Evolutionary conservation across 1,140 invertebrate genomes (phyloP), one percentile per base, ranked within the genome.

Genomic region (Apocrypta bakeri): DNA sequence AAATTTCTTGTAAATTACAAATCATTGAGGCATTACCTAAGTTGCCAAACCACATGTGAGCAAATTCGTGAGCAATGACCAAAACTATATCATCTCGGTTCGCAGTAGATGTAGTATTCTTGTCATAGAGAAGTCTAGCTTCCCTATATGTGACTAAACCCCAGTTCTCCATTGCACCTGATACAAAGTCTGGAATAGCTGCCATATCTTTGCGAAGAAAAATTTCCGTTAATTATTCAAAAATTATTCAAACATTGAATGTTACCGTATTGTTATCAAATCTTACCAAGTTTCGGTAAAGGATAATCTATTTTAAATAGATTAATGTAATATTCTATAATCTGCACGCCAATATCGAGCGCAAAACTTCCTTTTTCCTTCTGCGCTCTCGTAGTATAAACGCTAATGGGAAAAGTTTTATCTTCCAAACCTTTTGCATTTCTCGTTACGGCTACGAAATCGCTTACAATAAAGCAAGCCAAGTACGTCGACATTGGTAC

Each of bases 141-240:
- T 99, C 98, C 79, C 97, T 93, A 87, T 94, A 97, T 2, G 96
- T 97, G 1, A 97, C 95, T 1, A 97, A 90, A 33, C 96, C 96
- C 97, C 98, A 99, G 92, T 99, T 97, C 91, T 99, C 98, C 95
- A 99, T 99, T 0, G 98, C 98, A 9, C 97, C 98, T 2, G 97
- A 97, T 0, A 96, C 95, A 93, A 99, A 99, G 92, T 99, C 98
- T 7, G 98, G 98, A 85, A 99, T 97, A 17, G 97, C 97, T 82
- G 97, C 96, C 94, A 98, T 95, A 92, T 98, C 97, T 97, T 66
- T 64, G 11, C 24, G 7, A n/a, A 56, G 1, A 21, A 56, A 56
- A n/a, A 6, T 56, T n/a, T 21, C 17, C 6, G 17, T 21, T 7
- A 21, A 56, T 56, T 56, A 56, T 56, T n/a, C 0, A 56, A 21